These are phyloP conservation scores for Anguilla anguilla DNA, from an alignment of 2,797 vertebrate species.

Conservation along the genomic window DNA sequence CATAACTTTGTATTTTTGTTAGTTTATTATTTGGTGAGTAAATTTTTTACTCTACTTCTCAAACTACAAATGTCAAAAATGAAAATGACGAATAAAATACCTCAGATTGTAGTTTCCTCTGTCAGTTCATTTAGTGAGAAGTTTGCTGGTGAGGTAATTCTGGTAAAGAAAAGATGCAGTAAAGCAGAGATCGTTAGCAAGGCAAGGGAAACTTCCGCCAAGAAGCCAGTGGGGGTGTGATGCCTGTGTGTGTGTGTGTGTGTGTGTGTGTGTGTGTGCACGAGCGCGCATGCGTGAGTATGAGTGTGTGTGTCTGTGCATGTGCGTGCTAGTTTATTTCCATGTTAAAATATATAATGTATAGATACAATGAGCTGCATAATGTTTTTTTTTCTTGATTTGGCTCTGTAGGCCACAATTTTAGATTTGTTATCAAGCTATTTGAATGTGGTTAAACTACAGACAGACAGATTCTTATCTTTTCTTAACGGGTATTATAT, in stretches of 20 bases:
- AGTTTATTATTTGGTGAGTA: slow-evolving; percentile 4
- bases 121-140: slow-evolving; percentile 25
- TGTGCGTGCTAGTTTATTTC: neutral
- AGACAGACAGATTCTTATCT: too few species aligned
- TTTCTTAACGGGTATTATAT: too few species aligned
- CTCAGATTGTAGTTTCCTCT: slow-evolving; percentile 25
- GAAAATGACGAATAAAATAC: slow-evolving; percentile 19
- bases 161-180: neutral
- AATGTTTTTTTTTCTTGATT: too few species aligned
- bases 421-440: too few species aligned
- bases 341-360: neutral
- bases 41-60: neutral
- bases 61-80: slow-evolving; percentile 1
- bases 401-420: too few species aligned
- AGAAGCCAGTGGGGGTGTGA: slow-evolving; percentile 26
- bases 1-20: neutral
- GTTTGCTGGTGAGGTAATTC: slow-evolving; percentile 28
- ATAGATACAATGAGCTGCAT: neutral
- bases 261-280: neutral
- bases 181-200: slow-evolving; percentile 31
- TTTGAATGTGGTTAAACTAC: too few species aligned
- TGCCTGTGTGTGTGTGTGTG: slow-evolving; percentile 12
- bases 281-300: neutral
- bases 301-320: slow-evolving; percentile 25
- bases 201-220: slow-evolving; percentile 51